phyloP scores from a whole-genome alignment of 1,140 invertebrate genomes.

The Pantala flavescens region DNA sequence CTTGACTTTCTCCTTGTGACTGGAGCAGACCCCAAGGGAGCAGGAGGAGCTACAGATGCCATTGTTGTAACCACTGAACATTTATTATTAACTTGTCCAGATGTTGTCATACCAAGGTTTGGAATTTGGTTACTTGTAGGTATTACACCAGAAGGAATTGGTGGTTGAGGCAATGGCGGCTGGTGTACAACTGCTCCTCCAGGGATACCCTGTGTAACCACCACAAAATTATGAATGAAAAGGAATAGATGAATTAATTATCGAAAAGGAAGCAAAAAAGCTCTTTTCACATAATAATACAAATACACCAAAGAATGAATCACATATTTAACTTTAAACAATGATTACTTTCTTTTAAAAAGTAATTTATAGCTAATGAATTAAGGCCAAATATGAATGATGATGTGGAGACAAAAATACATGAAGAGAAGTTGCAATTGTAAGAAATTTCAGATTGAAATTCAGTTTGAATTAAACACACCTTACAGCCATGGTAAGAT shows the following conservation, averaged over 20 bases:
- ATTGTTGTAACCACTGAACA: constrained; percentile 16
- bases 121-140: not conserved
- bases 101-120: not conserved
- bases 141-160: not conserved
- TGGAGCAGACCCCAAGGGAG: constrained; percentile 25
- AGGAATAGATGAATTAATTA: not conserved
- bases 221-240: not conserved
- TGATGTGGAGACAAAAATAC: no score
- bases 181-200: not conserved
- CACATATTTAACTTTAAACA: no score
- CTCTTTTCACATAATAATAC: no score
- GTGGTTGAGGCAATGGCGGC: not conserved
- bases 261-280: not conserved
- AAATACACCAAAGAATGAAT: no score
- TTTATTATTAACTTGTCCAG: constrained; percentile 13
- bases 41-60: constrained; percentile 23
- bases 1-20: constrained; percentile 32
- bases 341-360: no score
- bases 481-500: no score
- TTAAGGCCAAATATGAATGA: no score
- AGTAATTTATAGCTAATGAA: no score
- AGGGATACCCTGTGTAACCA: not conserved
- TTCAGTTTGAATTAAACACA: no score
- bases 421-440: no score
- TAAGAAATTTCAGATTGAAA: no score